Percentiles rank a stretch among this genome's conserved stretches.
Evolutionary conservation across 2,888 invertebrate species (phyloP).

Genomic region (Iselma pallidipennis): DNA sequence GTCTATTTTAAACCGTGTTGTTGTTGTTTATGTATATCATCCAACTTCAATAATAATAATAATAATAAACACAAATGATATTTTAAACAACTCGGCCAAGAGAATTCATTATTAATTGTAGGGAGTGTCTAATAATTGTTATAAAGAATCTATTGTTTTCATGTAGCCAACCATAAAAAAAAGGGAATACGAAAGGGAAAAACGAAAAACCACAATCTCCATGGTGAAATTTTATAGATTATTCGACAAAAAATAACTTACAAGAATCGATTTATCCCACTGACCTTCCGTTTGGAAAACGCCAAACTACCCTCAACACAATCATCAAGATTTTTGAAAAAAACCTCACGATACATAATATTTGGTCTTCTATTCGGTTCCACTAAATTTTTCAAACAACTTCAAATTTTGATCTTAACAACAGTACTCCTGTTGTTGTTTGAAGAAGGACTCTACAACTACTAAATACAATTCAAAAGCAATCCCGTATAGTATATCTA

Average conservation of each 20-base stretch:
- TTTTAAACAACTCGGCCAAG: too few species aligned
- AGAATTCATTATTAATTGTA: neutral
- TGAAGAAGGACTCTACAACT: neutral
- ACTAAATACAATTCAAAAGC: neutral
- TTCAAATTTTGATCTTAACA: neutral
- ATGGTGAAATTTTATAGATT: too few species aligned
- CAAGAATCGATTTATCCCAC: conserved; percentile 9
- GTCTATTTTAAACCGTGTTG: neutral
- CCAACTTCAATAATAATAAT: too few species aligned
- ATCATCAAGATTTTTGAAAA: conserved; percentile 42
- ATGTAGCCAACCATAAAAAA: neutral
- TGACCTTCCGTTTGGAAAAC: conserved; percentile 29
- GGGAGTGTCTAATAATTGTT: neutral
- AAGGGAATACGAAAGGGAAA: too few species aligned
- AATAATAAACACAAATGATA: too few species aligned
- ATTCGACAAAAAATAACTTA: neutral
- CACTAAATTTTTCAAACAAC: neutral
- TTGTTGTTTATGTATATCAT: too few species aligned
- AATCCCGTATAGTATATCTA: neutral
- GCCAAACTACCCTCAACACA: conserved; percentile 34
- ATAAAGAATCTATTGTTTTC: neutral
- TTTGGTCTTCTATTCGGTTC: conserved; percentile 20
- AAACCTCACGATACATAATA: conserved; percentile 40
- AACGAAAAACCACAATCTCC: neutral
- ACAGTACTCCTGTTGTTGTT: neutral